These are phyloP conservation scores for Mesaphorura yosii DNA, from an alignment of 1,140 invertebrate genomes.

Conservation along the genomic window DNA sequence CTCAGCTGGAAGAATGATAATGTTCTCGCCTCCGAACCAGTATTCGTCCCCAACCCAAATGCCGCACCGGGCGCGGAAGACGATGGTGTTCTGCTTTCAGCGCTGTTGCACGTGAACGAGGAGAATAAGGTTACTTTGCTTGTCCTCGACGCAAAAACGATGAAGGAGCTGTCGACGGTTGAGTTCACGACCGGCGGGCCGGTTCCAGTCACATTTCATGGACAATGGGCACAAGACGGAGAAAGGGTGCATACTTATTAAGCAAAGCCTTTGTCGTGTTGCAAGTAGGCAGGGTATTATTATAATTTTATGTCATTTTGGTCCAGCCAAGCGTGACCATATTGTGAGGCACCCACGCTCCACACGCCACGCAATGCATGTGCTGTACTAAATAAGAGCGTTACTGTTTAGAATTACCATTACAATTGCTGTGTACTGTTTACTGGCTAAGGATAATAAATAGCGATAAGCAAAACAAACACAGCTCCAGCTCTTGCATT, in stretches of 20 bases:
- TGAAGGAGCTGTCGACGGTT: constrained; percentile 32
- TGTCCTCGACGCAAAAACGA: constrained; percentile 33
- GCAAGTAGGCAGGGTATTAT: too few relatives aligned
- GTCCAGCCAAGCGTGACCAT: too few relatives aligned
- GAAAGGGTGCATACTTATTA: constrained; percentile 1
- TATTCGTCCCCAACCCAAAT: constrained; percentile 15
- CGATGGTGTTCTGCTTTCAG: constrained; percentile 36
- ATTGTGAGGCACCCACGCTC: too few relatives aligned
- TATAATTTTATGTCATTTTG: neutral
- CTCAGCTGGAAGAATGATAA: neutral
- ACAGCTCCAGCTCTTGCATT: too few relatives aligned
- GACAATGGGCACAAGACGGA: constrained; percentile 11
- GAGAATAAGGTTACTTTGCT: constrained; percentile 32
- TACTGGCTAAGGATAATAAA: too few relatives aligned
- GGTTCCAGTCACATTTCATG: constrained; percentile 33
- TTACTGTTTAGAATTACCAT: too few relatives aligned
- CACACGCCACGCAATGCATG: too few relatives aligned
- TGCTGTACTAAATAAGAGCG: too few relatives aligned
- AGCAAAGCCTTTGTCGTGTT: too few relatives aligned
- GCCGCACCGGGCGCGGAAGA: constrained; percentile 32
- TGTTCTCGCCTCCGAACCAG: constrained; percentile 8
- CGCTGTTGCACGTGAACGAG: constrained; percentile 32
- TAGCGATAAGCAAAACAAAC: too few relatives aligned
- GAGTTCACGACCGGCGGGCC: constrained; percentile 32
- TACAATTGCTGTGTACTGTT: too few relatives aligned